Evolutionary conservation across 2,113 vertebrate genomes (phyloP), one percentile per base, ranked within the genome.

Genomic region (Galbula dea): DNA sequence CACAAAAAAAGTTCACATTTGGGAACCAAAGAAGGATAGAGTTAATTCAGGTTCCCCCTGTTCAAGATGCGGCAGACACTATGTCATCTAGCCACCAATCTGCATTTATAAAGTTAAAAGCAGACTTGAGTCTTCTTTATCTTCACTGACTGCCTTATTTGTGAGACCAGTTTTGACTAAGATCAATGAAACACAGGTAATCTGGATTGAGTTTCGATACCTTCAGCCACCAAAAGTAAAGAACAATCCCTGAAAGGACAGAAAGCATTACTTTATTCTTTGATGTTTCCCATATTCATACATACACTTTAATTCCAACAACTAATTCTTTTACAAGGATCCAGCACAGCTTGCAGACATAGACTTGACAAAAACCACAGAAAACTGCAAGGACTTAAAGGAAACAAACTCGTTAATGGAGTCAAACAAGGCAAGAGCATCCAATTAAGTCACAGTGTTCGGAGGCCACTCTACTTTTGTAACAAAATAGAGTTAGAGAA

Each of bases 401-500:
- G 32, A 57, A n/a, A 57, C 20, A 57, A 34, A 58, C 49, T 51
- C 49, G 16, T 11, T 23, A 27, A 76, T 4, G 3, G 29, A 87
- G 69, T 72, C 15, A 15, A 93, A 21, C 54, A 62, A 93, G 54
- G 74, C 62, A 93, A 65, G 15, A 27, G 36, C 34, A 83, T 49
- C 34, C 23, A 58, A 46, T 84, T 62, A 62, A 18, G 9, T 58
- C 83, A 90, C 37, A 43, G 10, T 30, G 16, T 72, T 67, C 39
- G 45, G 63, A 90, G 37, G 52, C 18, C 45, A 4, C 6, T 46
- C 36, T 12, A 20, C 30, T 92, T 92, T 39, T 65, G 11, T 29
- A 59, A 72, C 9, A 21, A 88, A 96, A 88, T 13, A 88, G 81
- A 74, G 62, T 89, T 84, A 89, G 69, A 86, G 62, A 90, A 79